Conservation (phyloP, 2,113 vertebrate species). For the Egretta garzetta region DNA sequence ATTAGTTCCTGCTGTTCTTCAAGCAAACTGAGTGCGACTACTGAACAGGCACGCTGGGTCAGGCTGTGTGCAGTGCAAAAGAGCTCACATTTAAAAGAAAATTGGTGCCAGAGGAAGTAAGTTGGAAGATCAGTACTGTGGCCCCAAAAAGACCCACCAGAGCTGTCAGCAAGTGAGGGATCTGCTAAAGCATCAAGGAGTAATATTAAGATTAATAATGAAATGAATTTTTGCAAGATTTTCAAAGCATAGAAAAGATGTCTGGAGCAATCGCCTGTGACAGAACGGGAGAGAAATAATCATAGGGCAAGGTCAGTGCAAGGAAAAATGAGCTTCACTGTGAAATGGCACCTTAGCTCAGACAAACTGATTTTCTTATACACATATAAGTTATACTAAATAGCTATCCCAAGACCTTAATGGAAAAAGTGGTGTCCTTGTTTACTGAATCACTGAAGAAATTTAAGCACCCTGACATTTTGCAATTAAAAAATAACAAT, state of each 20-base stretch:
- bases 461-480: neutral
- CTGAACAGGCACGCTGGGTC: neutral
- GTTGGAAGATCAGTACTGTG: neutral
- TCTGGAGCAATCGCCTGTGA: neutral
- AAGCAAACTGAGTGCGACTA: neutral
- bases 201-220: neutral
- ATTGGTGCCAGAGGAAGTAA: neutral
- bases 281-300: neutral
- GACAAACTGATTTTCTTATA: neutral
- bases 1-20: neutral
- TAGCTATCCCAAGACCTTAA: neutral
- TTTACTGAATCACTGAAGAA: conserved; percentile 7
- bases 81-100: neutral
- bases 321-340: neutral
- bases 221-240: neutral
- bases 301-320: neutral
- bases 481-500: neutral
- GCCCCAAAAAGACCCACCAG: neutral
- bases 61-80: neutral
- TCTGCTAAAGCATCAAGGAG: neutral
- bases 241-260: neutral
- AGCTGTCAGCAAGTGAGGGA: neutral
- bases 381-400: neutral
- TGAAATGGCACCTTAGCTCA: neutral
- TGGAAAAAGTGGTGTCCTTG: neutral